Evolutionary conservation across 2,797 vertebrate genomes (phyloP).

Genomic region (Syncerus caffer): DNA sequence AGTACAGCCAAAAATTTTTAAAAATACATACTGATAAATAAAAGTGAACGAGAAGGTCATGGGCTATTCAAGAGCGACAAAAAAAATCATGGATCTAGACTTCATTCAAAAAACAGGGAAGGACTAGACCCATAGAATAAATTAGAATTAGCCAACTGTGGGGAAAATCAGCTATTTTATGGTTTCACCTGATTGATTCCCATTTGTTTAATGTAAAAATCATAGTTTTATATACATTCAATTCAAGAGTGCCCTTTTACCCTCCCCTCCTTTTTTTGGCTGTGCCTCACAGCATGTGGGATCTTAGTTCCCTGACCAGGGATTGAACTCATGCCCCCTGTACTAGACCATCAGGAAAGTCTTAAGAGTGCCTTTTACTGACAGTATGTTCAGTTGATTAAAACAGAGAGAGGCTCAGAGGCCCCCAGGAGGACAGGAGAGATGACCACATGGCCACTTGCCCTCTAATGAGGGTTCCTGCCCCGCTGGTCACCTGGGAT

Average conservation of each 20-base stretch:
- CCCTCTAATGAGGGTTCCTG: slow-evolving; percentile 49
- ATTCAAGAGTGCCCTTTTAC: background rate
- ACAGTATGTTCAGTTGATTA: slow-evolving; percentile 39
- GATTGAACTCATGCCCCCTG: background rate
- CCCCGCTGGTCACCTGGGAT: slow-evolving; percentile 33
- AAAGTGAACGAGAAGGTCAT: background rate
- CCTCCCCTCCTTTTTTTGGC: background rate
- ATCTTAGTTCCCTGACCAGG: background rate
- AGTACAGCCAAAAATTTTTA: background rate
- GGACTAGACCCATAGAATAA: background rate
- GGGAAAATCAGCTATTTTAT: background rate
- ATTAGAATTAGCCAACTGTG: background rate
- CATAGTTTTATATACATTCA: background rate
- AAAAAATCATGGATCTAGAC: background rate
- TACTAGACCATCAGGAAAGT: background rate
- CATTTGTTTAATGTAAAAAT: background rate
- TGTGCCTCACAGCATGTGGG: background rate
- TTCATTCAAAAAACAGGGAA: slow-evolving; percentile 3
- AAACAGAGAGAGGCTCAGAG: slow-evolving; percentile 27
- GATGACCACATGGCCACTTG: background rate
- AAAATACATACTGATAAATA: background rate
- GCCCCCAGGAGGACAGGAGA: slow-evolving; percentile 4
- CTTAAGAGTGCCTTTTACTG: background rate
- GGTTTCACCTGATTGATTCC: background rate
- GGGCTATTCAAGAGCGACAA: background rate